Percentiles rank a stretch among this genome's conserved stretches.
phyloP scores from a whole-genome alignment of 2,888 invertebrate species.

The Andrena haemorrhoa region DNA sequence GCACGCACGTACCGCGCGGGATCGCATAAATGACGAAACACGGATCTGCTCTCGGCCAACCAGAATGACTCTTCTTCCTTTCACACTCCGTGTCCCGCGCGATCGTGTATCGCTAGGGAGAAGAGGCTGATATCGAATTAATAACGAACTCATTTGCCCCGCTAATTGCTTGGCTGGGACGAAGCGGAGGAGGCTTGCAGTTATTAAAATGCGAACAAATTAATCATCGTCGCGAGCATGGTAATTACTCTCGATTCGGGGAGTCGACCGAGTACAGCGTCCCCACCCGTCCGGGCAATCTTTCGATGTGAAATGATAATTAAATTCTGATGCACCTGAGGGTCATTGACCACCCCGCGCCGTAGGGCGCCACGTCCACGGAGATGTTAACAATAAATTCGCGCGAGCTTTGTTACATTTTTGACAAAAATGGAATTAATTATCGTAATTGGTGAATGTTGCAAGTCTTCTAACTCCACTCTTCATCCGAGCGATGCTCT shows the following conservation, averaged over 20 bases:
- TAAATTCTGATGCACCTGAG: constrained; percentile 27
- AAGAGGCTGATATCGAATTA: constrained; percentile 28
- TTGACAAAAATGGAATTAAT: constrained; percentile 32
- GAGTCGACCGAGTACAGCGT: background rate
- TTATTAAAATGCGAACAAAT: constrained; percentile 38
- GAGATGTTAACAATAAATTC: constrained; percentile 15
- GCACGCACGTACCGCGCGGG: constrained; percentile 7
- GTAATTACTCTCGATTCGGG: constrained; percentile 35
- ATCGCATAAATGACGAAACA: constrained; percentile 55
- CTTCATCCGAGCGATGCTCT: too few species aligned
- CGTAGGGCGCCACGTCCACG: background rate
- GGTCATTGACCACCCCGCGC: background rate
- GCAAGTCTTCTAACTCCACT: too few species aligned
- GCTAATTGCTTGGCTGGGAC: constrained; percentile 30
- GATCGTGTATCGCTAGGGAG: background rate
- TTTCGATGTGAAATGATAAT: constrained; percentile 35
- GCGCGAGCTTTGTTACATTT: background rate
- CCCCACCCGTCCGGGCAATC: background rate
- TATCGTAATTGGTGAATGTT: constrained; percentile 33
- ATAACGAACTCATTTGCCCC: constrained; percentile 28
- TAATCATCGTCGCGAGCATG: constrained; percentile 35
- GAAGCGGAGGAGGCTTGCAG: background rate
- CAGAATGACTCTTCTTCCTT: constrained; percentile 8
- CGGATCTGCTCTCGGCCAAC: constrained; percentile 47
- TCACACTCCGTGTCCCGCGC: background rate